phyloP scores from a whole-genome alignment of 2,888 invertebrate genomes.

The Hartigia nigra region DNA sequence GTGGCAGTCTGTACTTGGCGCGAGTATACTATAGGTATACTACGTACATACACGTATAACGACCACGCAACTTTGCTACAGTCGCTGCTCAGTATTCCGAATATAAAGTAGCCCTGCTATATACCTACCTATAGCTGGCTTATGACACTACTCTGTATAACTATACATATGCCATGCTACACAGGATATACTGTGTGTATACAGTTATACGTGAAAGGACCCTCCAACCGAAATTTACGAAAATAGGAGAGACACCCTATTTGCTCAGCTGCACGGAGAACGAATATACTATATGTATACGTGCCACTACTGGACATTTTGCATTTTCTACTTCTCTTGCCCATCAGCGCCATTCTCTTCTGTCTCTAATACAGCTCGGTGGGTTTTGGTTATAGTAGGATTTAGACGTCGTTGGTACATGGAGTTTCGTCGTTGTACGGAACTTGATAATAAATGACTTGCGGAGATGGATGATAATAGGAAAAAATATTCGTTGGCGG shows the following conservation, averaged over 20 bases:
- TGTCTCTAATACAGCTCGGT: not conserved
- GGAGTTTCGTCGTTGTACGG: not conserved
- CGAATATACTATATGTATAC: not conserved
- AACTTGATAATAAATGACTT: not conserved
- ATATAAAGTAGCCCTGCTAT: slow-evolving; percentile 30
- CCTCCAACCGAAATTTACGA: slow-evolving; percentile 22
- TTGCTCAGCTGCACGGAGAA: slow-evolving; percentile 37
- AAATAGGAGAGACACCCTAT: slow-evolving; percentile 39
- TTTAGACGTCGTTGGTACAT: not conserved
- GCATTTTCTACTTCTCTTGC: slow-evolving; percentile 23
- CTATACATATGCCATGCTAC: slow-evolving; percentile 9
- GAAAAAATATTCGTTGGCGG: not conserved
- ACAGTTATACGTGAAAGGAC: not conserved
- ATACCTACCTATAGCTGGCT: not conserved
- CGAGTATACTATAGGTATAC: not conserved
- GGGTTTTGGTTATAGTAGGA: not conserved
- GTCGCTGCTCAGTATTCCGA: slow-evolving; percentile 28
- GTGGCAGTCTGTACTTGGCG: not conserved
- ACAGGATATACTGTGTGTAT: slow-evolving; percentile 7
- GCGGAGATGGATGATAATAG: not conserved
- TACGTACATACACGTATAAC: not conserved
- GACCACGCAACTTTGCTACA: not conserved
- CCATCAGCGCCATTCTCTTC: not conserved
- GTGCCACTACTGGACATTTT: slow-evolving; percentile 24
- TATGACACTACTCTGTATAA: not conserved